Evolutionary conservation across 2,888 invertebrate species (phyloP).

Genomic region (Drosophila demipolita): DNA sequence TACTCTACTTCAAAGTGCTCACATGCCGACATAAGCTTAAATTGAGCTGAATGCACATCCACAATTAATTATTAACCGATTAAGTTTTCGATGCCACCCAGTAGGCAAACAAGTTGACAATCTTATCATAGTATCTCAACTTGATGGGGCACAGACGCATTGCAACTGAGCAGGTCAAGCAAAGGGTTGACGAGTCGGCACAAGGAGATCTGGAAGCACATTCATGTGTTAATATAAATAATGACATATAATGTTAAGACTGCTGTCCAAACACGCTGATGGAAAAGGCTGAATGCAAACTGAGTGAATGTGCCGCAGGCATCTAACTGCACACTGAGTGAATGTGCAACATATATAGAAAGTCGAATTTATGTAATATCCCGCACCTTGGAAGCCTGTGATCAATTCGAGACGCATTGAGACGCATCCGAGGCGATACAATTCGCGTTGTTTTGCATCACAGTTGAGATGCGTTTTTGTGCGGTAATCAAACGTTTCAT

Average conservation of each 20-base stretch:
- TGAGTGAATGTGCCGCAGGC: constrained; percentile 18
- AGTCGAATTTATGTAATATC: constrained; percentile 20
- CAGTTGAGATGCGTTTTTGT: constrained; percentile 9
- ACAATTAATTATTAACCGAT: constrained; percentile 18
- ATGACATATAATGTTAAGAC: not conserved
- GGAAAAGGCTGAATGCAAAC: constrained; percentile 13
- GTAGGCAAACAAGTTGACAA: constrained; percentile 37
- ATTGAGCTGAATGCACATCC: not conserved
- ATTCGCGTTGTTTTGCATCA: not conserved
- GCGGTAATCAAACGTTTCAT: constrained; percentile 64
- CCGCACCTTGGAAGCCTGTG: constrained; percentile 18
- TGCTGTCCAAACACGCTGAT: constrained; percentile 6
- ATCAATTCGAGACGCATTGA: constrained; percentile 59
- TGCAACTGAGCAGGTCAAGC: constrained; percentile 9
- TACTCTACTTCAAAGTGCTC: not conserved
- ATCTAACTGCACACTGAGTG: constrained; percentile 43
- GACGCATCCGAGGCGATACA: constrained; percentile 47
- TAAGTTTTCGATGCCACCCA: constrained; percentile 44
- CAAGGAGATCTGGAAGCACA: constrained; percentile 19
- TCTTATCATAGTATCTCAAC: constrained; percentile 65
- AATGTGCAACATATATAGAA: not conserved
- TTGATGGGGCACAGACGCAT: constrained; percentile 32
- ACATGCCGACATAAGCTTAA: constrained; percentile 1
- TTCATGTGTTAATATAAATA: not conserved
- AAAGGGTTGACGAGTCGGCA: constrained; percentile 6